phyloP scores from a whole-genome alignment of 2,113 vertebrate species.

The Eleginops maclovinus region DNA sequence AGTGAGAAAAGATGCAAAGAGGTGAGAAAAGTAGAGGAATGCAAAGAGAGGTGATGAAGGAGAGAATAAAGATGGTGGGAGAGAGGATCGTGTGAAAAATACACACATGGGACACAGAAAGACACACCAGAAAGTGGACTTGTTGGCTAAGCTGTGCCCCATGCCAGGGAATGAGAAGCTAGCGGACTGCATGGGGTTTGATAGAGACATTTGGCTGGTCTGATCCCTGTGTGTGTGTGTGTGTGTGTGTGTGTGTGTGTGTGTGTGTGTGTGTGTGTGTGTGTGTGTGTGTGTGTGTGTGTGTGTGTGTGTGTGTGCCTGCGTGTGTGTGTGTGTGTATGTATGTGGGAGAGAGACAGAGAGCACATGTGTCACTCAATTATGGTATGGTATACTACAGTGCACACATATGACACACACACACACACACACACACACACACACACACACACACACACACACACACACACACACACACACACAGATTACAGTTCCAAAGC shows the following conservation, averaged over 20 bases:
- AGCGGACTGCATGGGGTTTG: conserved; percentile 59
- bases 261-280: conserved; percentile 6
- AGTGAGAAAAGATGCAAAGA: conserved; percentile 14
- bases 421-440: background rate
- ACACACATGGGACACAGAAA: conserved; percentile 6
- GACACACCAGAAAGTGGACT: conserved; percentile 25
- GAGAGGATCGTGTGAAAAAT: conserved; percentile 16
- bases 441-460: conserved; percentile 22
- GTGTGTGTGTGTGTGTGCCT: background rate
- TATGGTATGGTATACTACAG: conserved; percentile 40
- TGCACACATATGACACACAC: conserved; percentile 18
- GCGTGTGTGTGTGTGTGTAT: conserved; percentile 1
- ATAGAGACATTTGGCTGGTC: conserved; percentile 62
- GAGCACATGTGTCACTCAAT: conserved; percentile 18
- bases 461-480: conserved; percentile 38
- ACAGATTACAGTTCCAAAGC: conserved; percentile 53
- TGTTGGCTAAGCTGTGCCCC: conserved; percentile 46
- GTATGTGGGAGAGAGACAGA: background rate
- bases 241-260: conserved; percentile 7
- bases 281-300: conserved; percentile 10
- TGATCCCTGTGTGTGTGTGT: conserved; percentile 35
- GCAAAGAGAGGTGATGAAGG: conserved; percentile 26
- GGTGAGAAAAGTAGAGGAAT: conserved; percentile 39
- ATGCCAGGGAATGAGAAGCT: conserved; percentile 64
- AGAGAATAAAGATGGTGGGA: background rate